Evolutionary conservation across 2,797 vertebrate species (phyloP), one percentile per base, ranked within the genome.

Genomic region (Notolepis coatsorum): DNA sequence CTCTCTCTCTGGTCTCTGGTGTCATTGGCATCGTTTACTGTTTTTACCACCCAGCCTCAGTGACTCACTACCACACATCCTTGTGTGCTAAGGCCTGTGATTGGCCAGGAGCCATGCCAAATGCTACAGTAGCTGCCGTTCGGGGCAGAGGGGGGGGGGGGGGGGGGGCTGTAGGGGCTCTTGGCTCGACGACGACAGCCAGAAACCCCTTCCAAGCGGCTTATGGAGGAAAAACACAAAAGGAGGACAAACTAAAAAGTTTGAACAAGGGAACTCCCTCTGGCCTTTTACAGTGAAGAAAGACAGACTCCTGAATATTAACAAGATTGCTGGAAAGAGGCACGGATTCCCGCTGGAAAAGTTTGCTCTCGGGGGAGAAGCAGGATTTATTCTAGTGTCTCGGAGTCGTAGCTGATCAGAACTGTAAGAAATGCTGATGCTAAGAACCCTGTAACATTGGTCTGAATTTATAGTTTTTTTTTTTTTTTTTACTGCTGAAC

Each of bases 401-500:
- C 61, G 49, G 69, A 52, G 58, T 77, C 61, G 49, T 71, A 52
- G 58, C 25, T 69, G 46, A 82, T 81, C 53, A 73, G 65, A 38
- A 24, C 60, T 41, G 49, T 77, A 71, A n/a, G 56, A 90, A 87
- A 71, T 28, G 68, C 78, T 86, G 73, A 84, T 46, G 71, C 75
- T 71, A 77, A 63, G 41, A 71, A 61, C 46, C 65, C 53, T 42
- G 64, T 42, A 73, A 74, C 62, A 72, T 86, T 79, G 18, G 27
- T 39, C 27, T 42, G 60, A 73, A 85, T 80, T 79, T 73, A 83
- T 68, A 33, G 54, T 55, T 1, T n/a, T n/a, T n/a, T n/a, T n/a
- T n/a, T n/a, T n/a, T n/a, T n/a, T n/a, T 31, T 51, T 80, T 66
- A 64, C 42, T 17, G 30, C 51, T 65, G 57, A 79, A 68, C 38